These are phyloP conservation scores for Drosophila testacea DNA, from an alignment of 2,888 invertebrate species.

Conservation along the genomic window DNA sequence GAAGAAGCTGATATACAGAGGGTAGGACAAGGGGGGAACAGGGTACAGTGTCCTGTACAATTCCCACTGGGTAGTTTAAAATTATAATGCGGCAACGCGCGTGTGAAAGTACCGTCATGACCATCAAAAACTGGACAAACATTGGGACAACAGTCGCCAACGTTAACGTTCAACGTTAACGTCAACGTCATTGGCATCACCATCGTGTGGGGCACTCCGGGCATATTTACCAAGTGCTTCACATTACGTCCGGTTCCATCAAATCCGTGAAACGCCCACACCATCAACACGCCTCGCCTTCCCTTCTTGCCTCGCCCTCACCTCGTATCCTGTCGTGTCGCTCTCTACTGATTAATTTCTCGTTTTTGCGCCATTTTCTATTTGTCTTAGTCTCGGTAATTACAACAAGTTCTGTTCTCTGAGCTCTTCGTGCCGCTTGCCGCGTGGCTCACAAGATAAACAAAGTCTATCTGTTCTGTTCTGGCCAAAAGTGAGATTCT, in stretches of 20 bases:
- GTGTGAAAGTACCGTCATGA: conserved; percentile 57
- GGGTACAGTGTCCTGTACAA: background rate
- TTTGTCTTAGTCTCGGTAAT: conserved; percentile 83
- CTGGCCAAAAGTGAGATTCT: conserved; percentile 43
- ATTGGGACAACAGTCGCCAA: conserved; percentile 37
- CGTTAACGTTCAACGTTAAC: too few relatives aligned
- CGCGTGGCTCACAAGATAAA: conserved; percentile 60
- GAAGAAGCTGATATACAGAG: background rate
- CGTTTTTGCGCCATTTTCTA: conserved; percentile 83
- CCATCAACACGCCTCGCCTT: conserved; percentile 26
- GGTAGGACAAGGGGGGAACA: background rate
- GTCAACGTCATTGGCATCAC: background rate
- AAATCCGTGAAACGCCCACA: conserved; percentile 55
- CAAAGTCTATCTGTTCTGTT: conserved; percentile 41
- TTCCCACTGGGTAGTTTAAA: conserved; percentile 65
- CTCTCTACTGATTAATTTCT: conserved; percentile 79
- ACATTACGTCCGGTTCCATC: conserved; percentile 67
- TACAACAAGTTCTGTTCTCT: conserved; percentile 71
- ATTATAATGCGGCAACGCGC: conserved; percentile 69
- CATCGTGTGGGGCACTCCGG: conserved; percentile 15
- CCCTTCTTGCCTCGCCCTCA: background rate
- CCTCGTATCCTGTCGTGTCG: conserved; percentile 14
- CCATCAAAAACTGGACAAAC: conserved; percentile 61
- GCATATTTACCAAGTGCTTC: conserved; percentile 73
- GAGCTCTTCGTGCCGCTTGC: conserved; percentile 53